A percentile compares a stretch with the other conserved stretches of the same genome.
phyloP scores from a whole-genome alignment of 1,140 invertebrate species.

The Brachionus paranguensis region DNA sequence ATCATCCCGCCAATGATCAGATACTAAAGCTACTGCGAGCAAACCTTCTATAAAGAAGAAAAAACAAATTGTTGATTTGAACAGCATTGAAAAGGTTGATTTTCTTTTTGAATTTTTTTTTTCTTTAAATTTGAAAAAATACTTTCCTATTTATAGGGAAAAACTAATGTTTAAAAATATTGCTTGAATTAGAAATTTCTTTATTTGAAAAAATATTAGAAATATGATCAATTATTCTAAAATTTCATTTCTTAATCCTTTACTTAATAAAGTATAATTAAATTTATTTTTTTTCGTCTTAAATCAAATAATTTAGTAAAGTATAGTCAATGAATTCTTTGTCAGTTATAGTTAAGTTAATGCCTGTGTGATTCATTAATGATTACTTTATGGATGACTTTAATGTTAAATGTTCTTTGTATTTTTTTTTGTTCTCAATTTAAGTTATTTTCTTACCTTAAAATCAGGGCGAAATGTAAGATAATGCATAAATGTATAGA shows the following conservation, averaged over 20 bases:
- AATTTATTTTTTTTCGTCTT: not conserved
- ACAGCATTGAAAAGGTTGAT: not conserved
- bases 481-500: too few species aligned
- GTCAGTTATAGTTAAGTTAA: too few species aligned
- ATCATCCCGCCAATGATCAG: not conserved
- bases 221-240: not conserved
- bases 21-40: not conserved
- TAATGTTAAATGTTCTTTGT: too few species aligned
- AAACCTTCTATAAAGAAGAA: not conserved
- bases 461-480: too few species aligned
- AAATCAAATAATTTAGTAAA: not conserved
- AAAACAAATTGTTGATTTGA: not conserved
- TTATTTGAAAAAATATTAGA: not conserved
- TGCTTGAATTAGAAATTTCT: not conserved
- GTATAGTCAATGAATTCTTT: too few species aligned
- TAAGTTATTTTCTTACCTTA: too few species aligned
- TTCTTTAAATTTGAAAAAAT: not conserved
- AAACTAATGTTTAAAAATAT: not conserved
- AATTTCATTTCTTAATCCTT: not conserved
- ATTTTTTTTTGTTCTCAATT: too few species aligned
- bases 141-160: not conserved
- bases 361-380: too few species aligned
- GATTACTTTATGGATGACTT: too few species aligned
- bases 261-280: not conserved
- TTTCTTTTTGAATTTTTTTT: not conserved